Conservation (phyloP, 1,140 invertebrate genomes). For the Ptiloglossa arizonensis region DNA sequence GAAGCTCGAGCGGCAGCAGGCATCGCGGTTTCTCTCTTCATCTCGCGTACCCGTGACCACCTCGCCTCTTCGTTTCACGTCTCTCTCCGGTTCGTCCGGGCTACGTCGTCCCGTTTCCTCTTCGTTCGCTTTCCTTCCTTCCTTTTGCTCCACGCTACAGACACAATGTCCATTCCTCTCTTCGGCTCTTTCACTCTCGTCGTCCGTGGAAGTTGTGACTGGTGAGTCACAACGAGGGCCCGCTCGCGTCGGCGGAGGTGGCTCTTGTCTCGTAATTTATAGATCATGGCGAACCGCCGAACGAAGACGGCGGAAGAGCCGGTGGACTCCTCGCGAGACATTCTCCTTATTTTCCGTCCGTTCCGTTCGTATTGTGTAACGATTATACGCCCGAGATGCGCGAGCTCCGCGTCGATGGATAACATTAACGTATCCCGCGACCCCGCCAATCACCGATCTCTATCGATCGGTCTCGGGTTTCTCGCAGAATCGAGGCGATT, state of each 20-base stretch:
- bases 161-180: constrained; percentile 30
- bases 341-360: neutral
- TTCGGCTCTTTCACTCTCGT: constrained; percentile 41
- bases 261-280: constrained; percentile 77
- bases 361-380: neutral
- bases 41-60: neutral
- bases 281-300: constrained; percentile 75
- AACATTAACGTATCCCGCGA: too few relatives aligned
- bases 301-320: constrained; percentile 52
- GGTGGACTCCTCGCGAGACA: constrained; percentile 12
- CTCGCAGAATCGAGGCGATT: too few relatives aligned
- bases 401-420: too few relatives aligned
- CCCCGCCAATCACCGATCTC: too few relatives aligned
- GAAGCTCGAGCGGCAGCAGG: constrained; percentile 59
- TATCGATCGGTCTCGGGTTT: too few relatives aligned
- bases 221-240: constrained; percentile 63
- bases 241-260: constrained; percentile 68
- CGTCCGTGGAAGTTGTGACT: constrained; percentile 44
- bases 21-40: constrained; percentile 29
- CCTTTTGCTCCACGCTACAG: neutral
- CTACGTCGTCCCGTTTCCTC: neutral
- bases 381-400: too few relatives aligned
- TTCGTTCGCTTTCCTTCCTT: neutral
- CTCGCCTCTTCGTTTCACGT: neutral
- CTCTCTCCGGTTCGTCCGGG: neutral